Base-by-base conservation (phyloP, 2,797 vertebrate genomes). In the Ibycter americanus region DNA sequence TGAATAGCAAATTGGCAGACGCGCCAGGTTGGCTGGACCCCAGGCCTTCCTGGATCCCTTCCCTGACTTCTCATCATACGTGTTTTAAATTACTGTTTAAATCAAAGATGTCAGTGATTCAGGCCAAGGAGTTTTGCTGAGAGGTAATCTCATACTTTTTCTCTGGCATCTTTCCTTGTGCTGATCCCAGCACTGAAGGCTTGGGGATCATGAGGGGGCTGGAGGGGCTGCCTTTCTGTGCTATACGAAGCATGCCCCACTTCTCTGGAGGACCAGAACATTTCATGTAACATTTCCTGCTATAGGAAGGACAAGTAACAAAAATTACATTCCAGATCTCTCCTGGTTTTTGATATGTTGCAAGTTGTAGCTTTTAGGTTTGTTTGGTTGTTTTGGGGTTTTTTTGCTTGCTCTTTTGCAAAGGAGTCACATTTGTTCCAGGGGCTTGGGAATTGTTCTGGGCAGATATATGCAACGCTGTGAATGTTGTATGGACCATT, bases 61-160 rank as follows among this genome's bases (percentile, higher is more conserved):
- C 95, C 97, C 93, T 94, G 88, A 95, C 85, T 96, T 97, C 97
- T 96, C 97, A 97, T 97, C 94, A 95, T 95, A 93, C 59, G 0
- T 96, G 97, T 97, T 97, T 97, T 96, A 97, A 96, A 96, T 97
- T 97, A 96, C 97, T 93, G 95, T 84, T 96, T 96, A 96, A 97
- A 95, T 96, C 95, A 96, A 95, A 96, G 94, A 96, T 96, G 94
- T 97, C 94, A 95, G 97, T 90, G 95, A 97, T 96, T 92, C 94
- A 93, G 95, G 94, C 95, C 97, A 97, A 97, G 96, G 86, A 90
- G 94, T 89, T 96, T 95, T 96, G 91, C 95, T 95, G 88, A 96
- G 90, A 97, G 95, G 95, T 94, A 96, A 94, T 89, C 94, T 97
- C 96, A 84, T 95, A 90, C 85, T 96, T 93, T 93, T 93, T 84